A percentile compares a stretch with the other conserved stretches of the same genome.
Conservation (phyloP, 2,113 vertebrate species). For the Morone chrysops region DNA sequence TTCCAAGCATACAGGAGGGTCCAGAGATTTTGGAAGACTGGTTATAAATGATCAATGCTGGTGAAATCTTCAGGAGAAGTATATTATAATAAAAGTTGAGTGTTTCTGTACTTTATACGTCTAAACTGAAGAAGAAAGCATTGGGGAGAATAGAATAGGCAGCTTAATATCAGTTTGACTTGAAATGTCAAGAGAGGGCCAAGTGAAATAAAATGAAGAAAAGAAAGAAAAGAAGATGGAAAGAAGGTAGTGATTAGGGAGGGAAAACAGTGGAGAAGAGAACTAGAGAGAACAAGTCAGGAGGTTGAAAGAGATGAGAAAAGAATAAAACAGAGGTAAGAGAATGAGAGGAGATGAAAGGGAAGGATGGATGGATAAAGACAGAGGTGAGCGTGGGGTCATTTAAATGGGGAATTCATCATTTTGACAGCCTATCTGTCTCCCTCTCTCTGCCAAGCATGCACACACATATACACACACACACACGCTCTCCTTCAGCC, state of each 20-base stretch:
- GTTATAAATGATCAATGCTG: not conserved
- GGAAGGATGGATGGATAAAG: slow-evolving; percentile 40
- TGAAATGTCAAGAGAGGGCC: slow-evolving; percentile 8
- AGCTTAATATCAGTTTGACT: slow-evolving; percentile 3
- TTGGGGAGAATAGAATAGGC: not conserved
- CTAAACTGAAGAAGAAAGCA: not conserved
- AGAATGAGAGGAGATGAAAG: slow-evolving; percentile 28
- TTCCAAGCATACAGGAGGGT: not conserved
- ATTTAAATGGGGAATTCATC: slow-evolving; percentile 62
- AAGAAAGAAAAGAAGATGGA: not conserved
- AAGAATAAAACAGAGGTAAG: not conserved
- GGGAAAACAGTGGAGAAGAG: not conserved
- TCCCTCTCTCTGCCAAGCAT: not conserved
- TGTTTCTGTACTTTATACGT: not conserved
- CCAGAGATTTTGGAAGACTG: not conserved
- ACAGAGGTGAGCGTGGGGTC: slow-evolving; percentile 54
- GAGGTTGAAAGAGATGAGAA: slow-evolving; percentile 14
- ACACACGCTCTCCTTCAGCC: not conserved
- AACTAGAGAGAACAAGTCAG: slow-evolving; percentile 9
- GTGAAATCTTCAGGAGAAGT: not conserved
- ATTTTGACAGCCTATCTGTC: slow-evolving; percentile 61
- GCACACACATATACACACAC: slow-evolving; percentile 25
- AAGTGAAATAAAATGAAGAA: not conserved
- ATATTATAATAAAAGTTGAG: not conserved
- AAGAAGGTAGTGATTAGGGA: not conserved